Percentiles rank a stretch among this genome's conserved stretches.
Evolutionary conservation across 2,797 vertebrate species (phyloP).

Genomic region (Orientallactaga sibirica): DNA sequence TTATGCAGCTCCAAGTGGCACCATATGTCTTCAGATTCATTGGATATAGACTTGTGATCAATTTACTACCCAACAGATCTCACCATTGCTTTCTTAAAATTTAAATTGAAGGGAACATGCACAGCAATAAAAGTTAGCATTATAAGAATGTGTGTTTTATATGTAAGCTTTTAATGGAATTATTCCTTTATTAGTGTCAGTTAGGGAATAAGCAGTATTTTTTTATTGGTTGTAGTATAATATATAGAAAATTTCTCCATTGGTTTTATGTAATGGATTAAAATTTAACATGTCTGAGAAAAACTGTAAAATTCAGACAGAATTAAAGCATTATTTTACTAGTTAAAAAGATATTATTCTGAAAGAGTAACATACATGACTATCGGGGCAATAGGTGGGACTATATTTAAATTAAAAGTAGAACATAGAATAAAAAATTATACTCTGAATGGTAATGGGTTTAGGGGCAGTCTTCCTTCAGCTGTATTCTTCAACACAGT

Average conservation of each 20-base stretch:
- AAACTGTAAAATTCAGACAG: conserved; percentile 30
- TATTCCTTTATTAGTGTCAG: conserved; percentile 56
- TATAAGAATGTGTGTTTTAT: conserved; percentile 74
- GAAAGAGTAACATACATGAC: background rate
- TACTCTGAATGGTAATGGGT: background rate
- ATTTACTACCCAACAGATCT: conserved; percentile 75
- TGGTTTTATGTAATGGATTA: conserved; percentile 36
- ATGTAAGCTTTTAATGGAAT: conserved; percentile 66
- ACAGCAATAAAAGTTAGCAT: conserved; percentile 76
- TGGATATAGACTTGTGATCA: conserved; percentile 83
- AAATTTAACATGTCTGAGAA: conserved; percentile 35
- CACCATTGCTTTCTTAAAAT: conserved; percentile 70
- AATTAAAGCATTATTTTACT: background rate
- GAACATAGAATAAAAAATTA: background rate
- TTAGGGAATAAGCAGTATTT: conserved; percentile 64
- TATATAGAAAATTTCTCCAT: conserved; percentile 45
- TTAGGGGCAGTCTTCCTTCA: background rate
- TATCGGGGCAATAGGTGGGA: background rate
- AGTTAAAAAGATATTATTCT: conserved; percentile 19
- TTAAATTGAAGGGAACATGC: conserved; percentile 59
- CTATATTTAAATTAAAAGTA: conserved; percentile 10
- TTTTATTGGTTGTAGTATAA: conserved; percentile 51
- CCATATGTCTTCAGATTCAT: conserved; percentile 86
- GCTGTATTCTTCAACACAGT: background rate
- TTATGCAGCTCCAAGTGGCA: conserved; percentile 79